Evolutionary conservation across 2,888 invertebrate species (phyloP).

Genomic region (Euclidia mi): DNA sequence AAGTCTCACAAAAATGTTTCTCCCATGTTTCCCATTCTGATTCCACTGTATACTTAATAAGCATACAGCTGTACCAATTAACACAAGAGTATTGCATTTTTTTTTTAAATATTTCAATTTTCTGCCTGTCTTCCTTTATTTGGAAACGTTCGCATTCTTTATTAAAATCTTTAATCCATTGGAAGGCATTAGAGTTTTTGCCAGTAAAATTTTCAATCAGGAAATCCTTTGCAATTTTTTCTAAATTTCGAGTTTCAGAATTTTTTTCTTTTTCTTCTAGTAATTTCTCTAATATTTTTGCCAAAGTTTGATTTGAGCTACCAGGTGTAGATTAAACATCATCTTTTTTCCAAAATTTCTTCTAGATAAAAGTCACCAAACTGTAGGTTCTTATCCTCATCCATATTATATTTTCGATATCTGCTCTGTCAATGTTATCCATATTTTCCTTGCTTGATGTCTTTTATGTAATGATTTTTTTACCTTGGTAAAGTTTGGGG

Average conservation of each 20-base stretch:
- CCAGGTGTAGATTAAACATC: neutral
- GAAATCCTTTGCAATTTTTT: constrained; percentile 3
- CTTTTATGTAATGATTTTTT: too few species aligned
- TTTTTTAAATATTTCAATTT: neutral
- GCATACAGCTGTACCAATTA: constrained; percentile 35
- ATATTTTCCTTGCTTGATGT: too few species aligned
- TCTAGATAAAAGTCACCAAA: constrained; percentile 1
- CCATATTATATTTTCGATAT: constrained; percentile 13
- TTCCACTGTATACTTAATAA: constrained; percentile 33
- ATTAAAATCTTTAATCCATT: neutral
- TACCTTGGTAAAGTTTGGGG: too few species aligned
- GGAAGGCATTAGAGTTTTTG: neutral
- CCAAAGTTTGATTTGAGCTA: constrained; percentile 8
- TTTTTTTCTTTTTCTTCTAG: constrained; percentile 24
- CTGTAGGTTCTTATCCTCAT: constrained; percentile 19
- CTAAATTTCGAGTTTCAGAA: constrained; percentile 4
- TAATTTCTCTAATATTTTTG: constrained; percentile 27
- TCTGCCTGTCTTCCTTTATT: neutral
- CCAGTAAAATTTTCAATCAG: constrained; percentile 5
- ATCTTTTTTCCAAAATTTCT: neutral
- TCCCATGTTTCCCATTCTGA: constrained; percentile 37
- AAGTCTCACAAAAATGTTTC: too few species aligned
- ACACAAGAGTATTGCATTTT: constrained; percentile 29
- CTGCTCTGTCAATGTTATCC: too few species aligned
- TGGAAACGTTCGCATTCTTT: constrained; percentile 8